phyloP scores from a whole-genome alignment of 2,888 invertebrate genomes.

The Spodoptera littoralis region DNA sequence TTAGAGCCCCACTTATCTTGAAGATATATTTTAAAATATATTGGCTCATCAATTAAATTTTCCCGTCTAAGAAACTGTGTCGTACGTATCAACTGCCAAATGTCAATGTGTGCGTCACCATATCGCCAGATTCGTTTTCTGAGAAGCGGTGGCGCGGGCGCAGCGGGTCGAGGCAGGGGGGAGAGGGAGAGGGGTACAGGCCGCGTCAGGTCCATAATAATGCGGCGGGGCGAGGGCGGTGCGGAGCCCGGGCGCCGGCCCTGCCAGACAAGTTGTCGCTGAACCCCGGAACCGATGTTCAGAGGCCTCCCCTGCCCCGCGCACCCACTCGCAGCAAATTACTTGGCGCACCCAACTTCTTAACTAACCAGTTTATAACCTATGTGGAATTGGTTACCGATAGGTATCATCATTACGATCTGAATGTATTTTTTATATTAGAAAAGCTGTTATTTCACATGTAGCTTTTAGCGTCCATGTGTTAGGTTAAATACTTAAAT shows the following conservation, averaged over 20 bases:
- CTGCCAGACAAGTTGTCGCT: conserved; percentile 88
- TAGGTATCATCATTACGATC: conserved; percentile 58
- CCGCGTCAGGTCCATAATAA: conserved; percentile 76
- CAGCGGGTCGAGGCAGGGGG: conserved; percentile 61
- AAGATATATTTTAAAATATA: conserved; percentile 16
- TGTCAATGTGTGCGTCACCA: conserved; percentile 64
- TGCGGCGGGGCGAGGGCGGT: conserved; percentile 58
- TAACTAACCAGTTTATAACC: conserved; percentile 70
- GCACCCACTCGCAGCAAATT: conserved; percentile 66
- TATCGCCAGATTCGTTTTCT: conserved; percentile 75
- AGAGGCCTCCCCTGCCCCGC: conserved; percentile 56
- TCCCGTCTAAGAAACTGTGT: conserved; percentile 57
- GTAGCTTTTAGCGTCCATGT: conserved; percentile 3
- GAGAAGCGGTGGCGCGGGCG: conserved; percentile 79
- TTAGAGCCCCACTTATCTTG: background rate
- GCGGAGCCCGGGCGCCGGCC: conserved; percentile 66
- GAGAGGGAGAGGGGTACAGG: conserved; percentile 55
- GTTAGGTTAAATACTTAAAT: background rate
- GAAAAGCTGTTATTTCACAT: conserved; percentile 25
- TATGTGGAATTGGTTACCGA: conserved; percentile 62
- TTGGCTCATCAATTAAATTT: conserved; percentile 41
- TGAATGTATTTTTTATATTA: conserved; percentile 25
- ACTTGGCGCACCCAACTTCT: conserved; percentile 74
- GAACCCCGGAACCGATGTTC: conserved; percentile 68
- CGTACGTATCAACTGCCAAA: conserved; percentile 60